A percentile compares a stretch with the other conserved stretches of the same genome.
These are phyloP conservation scores for Sitobion miscanthi DNA, from an alignment of 1,140 invertebrate species.

Conservation along the genomic window DNA sequence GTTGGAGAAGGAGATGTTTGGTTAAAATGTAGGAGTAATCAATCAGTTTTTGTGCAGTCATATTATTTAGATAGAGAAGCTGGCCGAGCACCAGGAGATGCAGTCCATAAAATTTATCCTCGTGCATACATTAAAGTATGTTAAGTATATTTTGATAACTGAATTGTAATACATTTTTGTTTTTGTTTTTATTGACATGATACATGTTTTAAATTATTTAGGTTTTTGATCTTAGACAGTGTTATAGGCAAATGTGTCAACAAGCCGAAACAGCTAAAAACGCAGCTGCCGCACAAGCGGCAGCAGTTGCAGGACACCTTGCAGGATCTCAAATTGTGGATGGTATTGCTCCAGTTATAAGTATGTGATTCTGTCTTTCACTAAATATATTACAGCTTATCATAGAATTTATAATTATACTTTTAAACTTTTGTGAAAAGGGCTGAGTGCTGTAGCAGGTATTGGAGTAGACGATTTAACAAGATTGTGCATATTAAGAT, in stretches of 20 bases:
- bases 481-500: constrained; percentile 89
- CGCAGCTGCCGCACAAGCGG: constrained; percentile 94
- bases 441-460: constrained; percentile 83
- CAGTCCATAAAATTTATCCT: constrained; percentile 98
- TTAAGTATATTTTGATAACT: background rate
- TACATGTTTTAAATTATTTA: constrained; percentile 62
- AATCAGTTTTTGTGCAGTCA: constrained; percentile 98
- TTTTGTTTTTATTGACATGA: too few species aligned
- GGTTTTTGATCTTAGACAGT: constrained; percentile 95
- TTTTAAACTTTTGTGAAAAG: constrained; percentile 61
- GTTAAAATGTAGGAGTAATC: constrained; percentile 93
- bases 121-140: constrained; percentile 92
- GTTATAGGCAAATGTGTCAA: constrained; percentile 95
- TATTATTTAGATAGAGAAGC: constrained; percentile 98
- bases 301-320: constrained; percentile 90
- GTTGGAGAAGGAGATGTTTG: constrained; percentile 96
- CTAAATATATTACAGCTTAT: background rate
- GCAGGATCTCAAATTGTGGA: constrained; percentile 68
- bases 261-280: constrained; percentile 92
- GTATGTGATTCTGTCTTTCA: constrained; percentile 32
- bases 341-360: constrained; percentile 66
- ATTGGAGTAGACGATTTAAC: constrained; percentile 97
- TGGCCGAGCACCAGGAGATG: constrained; percentile 93
- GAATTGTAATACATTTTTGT: background rate
- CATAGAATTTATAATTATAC: constrained; percentile 24